phyloP scores from a whole-genome alignment of 2,113 vertebrate species.

The Siniperca chuatsi region DNA sequence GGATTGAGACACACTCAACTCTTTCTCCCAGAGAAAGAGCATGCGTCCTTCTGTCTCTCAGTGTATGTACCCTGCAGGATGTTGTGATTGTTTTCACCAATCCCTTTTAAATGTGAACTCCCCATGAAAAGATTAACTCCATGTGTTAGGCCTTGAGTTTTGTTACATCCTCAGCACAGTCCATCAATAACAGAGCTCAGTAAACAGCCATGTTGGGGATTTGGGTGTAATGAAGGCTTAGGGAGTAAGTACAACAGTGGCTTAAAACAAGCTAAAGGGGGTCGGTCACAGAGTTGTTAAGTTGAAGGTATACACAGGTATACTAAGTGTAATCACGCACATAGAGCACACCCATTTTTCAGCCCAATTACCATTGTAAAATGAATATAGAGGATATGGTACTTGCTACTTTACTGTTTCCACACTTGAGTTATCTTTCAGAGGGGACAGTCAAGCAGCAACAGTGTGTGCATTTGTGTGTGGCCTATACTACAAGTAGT shows the following conservation, averaged over 20 bases:
- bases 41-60: conserved; percentile 36
- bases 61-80: conserved; percentile 25
- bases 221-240: conserved; percentile 56
- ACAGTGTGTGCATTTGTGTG: conserved; percentile 29
- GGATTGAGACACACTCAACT: conserved; percentile 23
- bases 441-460: conserved; percentile 42
- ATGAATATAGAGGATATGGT: conserved; percentile 4
- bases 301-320: conserved; percentile 68
- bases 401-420: neutral
- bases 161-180: conserved; percentile 54
- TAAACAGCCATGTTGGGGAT: conserved; percentile 58
- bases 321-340: conserved; percentile 51
- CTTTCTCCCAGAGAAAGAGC: conserved; percentile 41
- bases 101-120: conserved; percentile 27
- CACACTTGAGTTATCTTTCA: conserved; percentile 12
- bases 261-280: conserved; percentile 49
- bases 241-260: conserved; percentile 69
- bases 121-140: conserved; percentile 31
- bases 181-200: conserved; percentile 62
- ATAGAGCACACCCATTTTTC: conserved; percentile 22
- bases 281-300: conserved; percentile 49
- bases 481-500: conserved; percentile 21
- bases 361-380: conserved; percentile 20
- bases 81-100: conserved; percentile 53
- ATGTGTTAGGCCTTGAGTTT: conserved; percentile 34